These are phyloP conservation scores for Pseudochirops cupreus DNA, from an alignment of 2,797 vertebrate genomes.

Conservation along the genomic window DNA sequence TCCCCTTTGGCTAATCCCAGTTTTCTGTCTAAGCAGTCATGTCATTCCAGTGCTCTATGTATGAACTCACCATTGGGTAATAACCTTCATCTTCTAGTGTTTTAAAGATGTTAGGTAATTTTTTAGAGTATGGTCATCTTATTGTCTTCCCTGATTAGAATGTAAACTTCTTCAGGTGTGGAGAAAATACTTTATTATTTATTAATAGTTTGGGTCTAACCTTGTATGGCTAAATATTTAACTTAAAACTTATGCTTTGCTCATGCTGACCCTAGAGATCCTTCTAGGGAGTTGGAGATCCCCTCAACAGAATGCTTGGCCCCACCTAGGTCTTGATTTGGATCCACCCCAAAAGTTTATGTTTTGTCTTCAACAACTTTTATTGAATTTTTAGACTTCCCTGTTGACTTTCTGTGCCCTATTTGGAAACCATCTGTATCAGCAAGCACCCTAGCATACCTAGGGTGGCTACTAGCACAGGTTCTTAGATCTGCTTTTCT, in stretches of 20 bases:
- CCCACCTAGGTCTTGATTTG: not conserved
- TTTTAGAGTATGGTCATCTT: not conserved
- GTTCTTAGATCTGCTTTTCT: too few species aligned
- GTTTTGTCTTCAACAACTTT: not conserved
- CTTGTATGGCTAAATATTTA: not conserved
- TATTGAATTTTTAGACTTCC: not conserved
- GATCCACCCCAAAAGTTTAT: not conserved
- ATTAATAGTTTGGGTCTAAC: not conserved
- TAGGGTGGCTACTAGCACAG: too few species aligned
- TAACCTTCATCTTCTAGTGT: too few species aligned
- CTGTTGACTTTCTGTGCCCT: not conserved
- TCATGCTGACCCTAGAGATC: not conserved
- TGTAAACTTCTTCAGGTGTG: not conserved
- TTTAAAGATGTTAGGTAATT: too few species aligned
- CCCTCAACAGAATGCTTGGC: not conserved
- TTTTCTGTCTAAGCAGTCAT: too few species aligned
- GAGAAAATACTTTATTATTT: not conserved
- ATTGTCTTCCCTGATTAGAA: not conserved
- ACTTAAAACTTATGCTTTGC: too few species aligned
- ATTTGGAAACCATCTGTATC: not conserved
- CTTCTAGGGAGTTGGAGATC: not conserved
- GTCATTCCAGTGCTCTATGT: too few species aligned
- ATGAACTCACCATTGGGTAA: too few species aligned
- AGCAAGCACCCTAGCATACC: too few species aligned
- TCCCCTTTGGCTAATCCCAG: too few species aligned